Conservation (phyloP, 1,140 invertebrate genomes). For the Brachionus asplanchnoidis region DNA sequence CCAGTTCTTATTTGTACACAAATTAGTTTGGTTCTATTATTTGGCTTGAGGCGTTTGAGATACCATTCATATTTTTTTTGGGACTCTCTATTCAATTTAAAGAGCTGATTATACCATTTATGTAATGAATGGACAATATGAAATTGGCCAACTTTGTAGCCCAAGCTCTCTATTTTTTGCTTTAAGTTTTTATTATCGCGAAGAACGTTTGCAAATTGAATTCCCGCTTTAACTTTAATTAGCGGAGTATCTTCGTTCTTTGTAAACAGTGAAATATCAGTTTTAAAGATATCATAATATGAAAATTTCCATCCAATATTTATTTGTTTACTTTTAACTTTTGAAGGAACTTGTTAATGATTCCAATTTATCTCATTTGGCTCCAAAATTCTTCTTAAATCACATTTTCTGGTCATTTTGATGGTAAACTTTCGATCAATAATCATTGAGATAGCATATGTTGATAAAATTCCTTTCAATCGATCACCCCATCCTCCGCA, state of each 20-base stretch:
- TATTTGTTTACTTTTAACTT: not conserved
- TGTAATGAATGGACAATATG: not conserved
- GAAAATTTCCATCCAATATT: not conserved
- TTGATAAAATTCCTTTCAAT: slow-evolving; percentile 10
- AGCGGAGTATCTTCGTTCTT: not conserved
- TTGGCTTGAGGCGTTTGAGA: not conserved
- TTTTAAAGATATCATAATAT: not conserved
- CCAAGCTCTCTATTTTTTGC: not conserved
- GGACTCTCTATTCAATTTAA: not conserved
- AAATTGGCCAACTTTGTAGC: not conserved
- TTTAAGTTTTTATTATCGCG: not conserved
- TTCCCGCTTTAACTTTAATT: not conserved
- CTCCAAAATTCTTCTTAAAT: slow-evolving; percentile 2
- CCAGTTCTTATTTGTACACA: slow-evolving; percentile 9
- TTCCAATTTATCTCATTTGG: slow-evolving; percentile 1
- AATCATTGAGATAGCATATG: not conserved
- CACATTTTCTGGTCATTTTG: slow-evolving; percentile 18
- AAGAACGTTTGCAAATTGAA: not conserved
- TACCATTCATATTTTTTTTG: not conserved
- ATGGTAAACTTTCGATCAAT: slow-evolving; percentile 16
- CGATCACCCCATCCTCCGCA: slow-evolving; percentile 19
- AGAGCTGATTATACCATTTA: slow-evolving; percentile 18
- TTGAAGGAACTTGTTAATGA: not conserved
- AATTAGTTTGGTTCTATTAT: not conserved
- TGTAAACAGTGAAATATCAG: not conserved